Evolutionary conservation across 2,888 invertebrate genomes (phyloP), one percentile per base, ranked within the genome.

Genomic region (Cylloceria caligata): DNA sequence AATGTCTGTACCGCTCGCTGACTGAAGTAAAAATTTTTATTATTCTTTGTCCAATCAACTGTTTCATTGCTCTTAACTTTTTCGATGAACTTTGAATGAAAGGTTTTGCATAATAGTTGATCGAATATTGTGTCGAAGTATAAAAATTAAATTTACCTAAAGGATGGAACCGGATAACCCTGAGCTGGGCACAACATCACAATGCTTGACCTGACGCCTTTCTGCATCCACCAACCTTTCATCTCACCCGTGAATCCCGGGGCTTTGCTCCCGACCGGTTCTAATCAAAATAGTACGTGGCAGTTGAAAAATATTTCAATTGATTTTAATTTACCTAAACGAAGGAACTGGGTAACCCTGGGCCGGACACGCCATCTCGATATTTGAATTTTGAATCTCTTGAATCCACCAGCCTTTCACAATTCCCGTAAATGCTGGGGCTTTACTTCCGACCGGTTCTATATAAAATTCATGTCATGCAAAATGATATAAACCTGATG

Each of bases 91-190:
- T n/a, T n/a, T n/a, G n/a, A n/a, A n/a, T n/a, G n/a, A n/a, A n/a
- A n/a, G n/a, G n/a, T n/a, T n/a, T n/a, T n/a, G n/a, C n/a, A n/a
- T n/a, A n/a, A n/a, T n/a, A n/a, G n/a, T n/a, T n/a, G n/a, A n/a
- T n/a, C n/a, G n/a, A n/a, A n/a, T n/a, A n/a, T n/a, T n/a, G n/a
- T n/a, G n/a, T n/a, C n/a, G 5, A 45, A 4, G 45, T 45, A 45
- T 1, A 62, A 55, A 52, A 69, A 19, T n/a, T 5, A 47, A 62
- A 77, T 83, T 93, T 94, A 96, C 96, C 96, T 96, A 94, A 95
- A 95, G 74, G 95, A 91, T 86, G 96, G 96, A 86, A 96, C 95
- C 62, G 96, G 96, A 93, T 93, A 94, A 21, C 94, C 95, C 91
- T 96, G 95, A 49, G 95, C 95, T 86, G 95, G 95, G 89, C 95